Base-by-base conservation (phyloP, 1,140 invertebrate genomes). In the Panulirus ornatus region DNA sequence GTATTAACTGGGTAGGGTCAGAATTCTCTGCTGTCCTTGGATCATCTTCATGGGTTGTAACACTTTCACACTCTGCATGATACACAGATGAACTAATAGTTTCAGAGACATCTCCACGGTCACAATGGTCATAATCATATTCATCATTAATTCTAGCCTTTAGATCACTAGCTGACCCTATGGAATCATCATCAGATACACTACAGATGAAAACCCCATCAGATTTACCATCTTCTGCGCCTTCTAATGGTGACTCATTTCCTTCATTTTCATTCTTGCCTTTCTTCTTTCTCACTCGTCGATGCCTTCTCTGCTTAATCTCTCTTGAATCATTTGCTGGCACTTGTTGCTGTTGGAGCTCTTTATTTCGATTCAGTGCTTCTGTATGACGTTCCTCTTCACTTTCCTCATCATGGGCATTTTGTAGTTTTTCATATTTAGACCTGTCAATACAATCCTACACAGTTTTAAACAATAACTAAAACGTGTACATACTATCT, bases 391-490 rank as follows among this genome's bases (percentile, higher is more conserved):
- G 91, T 42, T 93, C 93, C 36, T 92, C 92, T n/a, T 93, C 92
- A 82, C 91, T 90, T 66, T 92, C 91, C 70, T 91, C 90, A 95
- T 95, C 87, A 27, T 89, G 82, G 58, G 91, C 76, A 75, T 93
- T 88, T 66, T 92, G 88, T n/a, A 97, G 93, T 92, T 97, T 97
- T 92, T 97, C 96, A 92, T 97, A 97, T 92, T 97, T 97, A n/a
- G 96, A 96, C 19, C 91, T 92, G 79, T 0, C n/a, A 42, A 63
- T 63, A 79, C n/a, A 90, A 86, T 34, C n/a, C n/a, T n/a, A n/a
- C n/a, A n/a, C n/a, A n/a, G n/a, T n/a, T n/a, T n/a, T n/a, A n/a
- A n/a, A n/a, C n/a, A n/a, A n/a, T n/a, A n/a, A n/a, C n/a, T n/a
- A n/a, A n/a, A n/a, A n/a, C n/a, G n/a, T n/a, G n/a, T n/a, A n/a